These are phyloP conservation scores for Brachyhypopomus occidentalis DNA, from an alignment of 2,113 vertebrate species.

Conservation along the genomic window DNA sequence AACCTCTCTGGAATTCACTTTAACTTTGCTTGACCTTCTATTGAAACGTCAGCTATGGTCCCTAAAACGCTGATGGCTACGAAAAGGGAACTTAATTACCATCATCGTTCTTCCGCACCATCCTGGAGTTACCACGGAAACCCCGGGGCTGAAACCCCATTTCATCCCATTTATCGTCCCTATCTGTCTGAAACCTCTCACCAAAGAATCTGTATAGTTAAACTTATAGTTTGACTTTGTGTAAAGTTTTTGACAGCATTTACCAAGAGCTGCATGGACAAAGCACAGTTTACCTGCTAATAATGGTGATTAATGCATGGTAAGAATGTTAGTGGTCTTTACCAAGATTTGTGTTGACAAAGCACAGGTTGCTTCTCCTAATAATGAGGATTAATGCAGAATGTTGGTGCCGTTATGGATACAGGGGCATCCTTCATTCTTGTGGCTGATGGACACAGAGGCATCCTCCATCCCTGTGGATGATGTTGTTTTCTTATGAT, in stretches of 20 bases:
- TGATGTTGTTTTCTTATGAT: constrained; percentile 44
- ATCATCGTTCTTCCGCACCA: constrained; percentile 66
- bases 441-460: constrained; percentile 24
- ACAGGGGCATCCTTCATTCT: constrained; percentile 19
- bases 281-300: constrained; percentile 41
- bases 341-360: no score
- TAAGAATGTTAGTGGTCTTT: constrained; percentile 46
- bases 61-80: constrained; percentile 66
- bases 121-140: constrained; percentile 57
- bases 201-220: constrained; percentile 42
- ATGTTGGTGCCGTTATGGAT: constrained; percentile 46
- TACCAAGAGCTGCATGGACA: constrained; percentile 57
- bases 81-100: constrained; percentile 72
- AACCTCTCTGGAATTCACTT: constrained; percentile 23
- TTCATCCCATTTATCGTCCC: constrained; percentile 24
- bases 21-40: constrained; percentile 26
- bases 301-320: constrained; percentile 58
- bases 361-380: no score
- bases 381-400: no score
- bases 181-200: constrained; percentile 24
- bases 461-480: constrained; percentile 8
- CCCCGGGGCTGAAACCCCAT: constrained; percentile 31
- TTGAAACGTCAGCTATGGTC: constrained; percentile 52
- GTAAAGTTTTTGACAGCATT: constrained; percentile 55
- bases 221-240: constrained; percentile 45